A percentile compares a stretch with the other conserved stretches of the same genome.
phyloP scores from a whole-genome alignment of 2,113 vertebrate species.

The Pungitius pungitius region DNA sequence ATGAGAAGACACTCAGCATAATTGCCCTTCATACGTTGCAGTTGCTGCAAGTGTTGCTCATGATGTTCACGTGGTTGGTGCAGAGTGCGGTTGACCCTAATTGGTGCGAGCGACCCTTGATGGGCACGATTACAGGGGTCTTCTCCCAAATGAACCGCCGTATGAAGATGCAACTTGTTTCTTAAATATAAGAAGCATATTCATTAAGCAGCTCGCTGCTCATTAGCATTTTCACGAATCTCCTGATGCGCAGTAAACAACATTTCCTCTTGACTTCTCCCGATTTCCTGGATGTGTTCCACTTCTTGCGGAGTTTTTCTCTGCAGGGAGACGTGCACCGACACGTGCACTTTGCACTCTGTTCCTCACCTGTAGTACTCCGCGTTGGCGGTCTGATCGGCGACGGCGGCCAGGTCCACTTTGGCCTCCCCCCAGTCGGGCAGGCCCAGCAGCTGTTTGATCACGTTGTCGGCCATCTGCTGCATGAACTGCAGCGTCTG shows the following conservation, averaged over 20 bases:
- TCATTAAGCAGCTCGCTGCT: neutral
- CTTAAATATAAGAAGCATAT: neutral
- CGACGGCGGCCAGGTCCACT: constrained; percentile 80
- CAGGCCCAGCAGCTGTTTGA: constrained; percentile 86
- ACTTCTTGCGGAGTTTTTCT: neutral
- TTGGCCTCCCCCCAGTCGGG: constrained; percentile 83
- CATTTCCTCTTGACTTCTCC: neutral
- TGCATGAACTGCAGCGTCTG: constrained; percentile 89
- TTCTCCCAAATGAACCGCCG: neutral
- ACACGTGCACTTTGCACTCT: neutral
- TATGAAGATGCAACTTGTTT: constrained; percentile 10
- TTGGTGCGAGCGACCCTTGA: neutral
- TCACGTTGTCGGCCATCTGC: constrained; percentile 84
- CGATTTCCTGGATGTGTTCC: neutral
- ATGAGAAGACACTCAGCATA: constrained; percentile 10
- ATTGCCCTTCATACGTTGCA: neutral
- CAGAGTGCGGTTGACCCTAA: neutral
- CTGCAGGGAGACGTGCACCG: neutral
- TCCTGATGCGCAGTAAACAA: neutral
- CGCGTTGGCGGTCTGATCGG: constrained; percentile 71
- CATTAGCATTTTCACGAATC: constrained; percentile 9
- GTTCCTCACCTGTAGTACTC: constrained; percentile 91
- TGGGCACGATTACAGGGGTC: neutral
- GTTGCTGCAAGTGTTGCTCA: too few relatives aligned
- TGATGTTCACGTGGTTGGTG: neutral